Percentiles rank a stretch among this genome's conserved stretches.
phyloP scores from a whole-genome alignment of 2,888 invertebrate species.

The Pammene fasciana region DNA sequence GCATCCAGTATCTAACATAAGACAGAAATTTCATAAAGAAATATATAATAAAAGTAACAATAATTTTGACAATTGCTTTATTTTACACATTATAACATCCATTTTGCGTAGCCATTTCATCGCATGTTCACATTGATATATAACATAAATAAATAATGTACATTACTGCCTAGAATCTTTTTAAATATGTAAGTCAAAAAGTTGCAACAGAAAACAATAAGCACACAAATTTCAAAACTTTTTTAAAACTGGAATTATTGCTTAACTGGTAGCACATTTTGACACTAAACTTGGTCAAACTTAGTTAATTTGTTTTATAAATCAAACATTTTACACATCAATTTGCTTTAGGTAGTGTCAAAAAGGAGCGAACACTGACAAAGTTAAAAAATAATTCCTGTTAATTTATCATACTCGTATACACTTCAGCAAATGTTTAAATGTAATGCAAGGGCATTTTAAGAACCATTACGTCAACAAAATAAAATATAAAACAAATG shows the following conservation, averaged over 20 bases:
- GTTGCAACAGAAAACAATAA: neutral
- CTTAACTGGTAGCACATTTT: slow-evolving; percentile 15
- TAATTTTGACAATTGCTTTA: slow-evolving; percentile 33
- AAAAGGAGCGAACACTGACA: slow-evolving; percentile 31
- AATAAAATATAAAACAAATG: neutral
- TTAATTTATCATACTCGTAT: neutral
- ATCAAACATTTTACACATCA: neutral
- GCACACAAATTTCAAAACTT: slow-evolving; percentile 10
- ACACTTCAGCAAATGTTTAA: neutral
- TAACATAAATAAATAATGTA: slow-evolving; percentile 24
- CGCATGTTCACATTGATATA: neutral
- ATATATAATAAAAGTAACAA: neutral
- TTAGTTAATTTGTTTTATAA: neutral
- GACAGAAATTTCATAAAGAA: no score
- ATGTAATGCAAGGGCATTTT: neutral
- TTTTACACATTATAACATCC: slow-evolving; percentile 32
- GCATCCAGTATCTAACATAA: no score
- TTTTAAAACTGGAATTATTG: neutral
- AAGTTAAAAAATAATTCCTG: neutral
- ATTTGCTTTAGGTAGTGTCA: slow-evolving; percentile 4
- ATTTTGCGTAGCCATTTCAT: slow-evolving; percentile 45
- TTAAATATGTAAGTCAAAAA: neutral
- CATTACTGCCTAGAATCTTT: neutral
- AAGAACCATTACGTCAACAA: neutral
- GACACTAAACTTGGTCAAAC: slow-evolving; percentile 1